These are phyloP conservation scores for Catotricha subobsoleta DNA, from an alignment of 2,888 invertebrate genomes.

Conservation along the genomic window DNA sequence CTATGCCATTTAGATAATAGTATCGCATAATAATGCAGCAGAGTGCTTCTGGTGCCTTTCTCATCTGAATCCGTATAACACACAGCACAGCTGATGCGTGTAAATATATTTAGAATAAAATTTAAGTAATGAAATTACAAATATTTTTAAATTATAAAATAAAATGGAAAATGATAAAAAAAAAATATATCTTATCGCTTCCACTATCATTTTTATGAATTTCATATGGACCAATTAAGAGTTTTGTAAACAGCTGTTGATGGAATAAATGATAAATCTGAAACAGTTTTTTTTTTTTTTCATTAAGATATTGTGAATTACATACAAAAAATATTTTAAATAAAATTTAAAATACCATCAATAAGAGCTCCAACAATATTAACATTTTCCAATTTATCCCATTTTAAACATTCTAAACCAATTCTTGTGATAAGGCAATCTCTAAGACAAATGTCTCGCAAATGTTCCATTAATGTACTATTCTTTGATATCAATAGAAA, in stretches of 20 bases:
- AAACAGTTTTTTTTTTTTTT: neutral
- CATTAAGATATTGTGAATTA: neutral
- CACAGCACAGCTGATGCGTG: no score
- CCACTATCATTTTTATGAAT: no score
- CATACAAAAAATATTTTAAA: neutral
- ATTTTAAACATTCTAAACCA: neutral
- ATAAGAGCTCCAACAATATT: neutral
- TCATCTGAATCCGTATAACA: no score
- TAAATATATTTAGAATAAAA: no score
- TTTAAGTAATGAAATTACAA: no score
- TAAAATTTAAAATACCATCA: neutral
- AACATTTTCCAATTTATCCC: neutral
- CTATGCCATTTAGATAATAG: no score
- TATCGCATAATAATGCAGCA: no score
- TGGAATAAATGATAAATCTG: constrained; percentile 4
- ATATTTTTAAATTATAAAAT: no score
- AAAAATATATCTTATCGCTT: no score
- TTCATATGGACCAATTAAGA: neutral
- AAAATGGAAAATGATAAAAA: no score
- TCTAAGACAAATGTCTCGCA: constrained; percentile 1
- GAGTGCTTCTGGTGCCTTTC: no score
- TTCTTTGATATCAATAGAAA: neutral
- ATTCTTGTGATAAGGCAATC: neutral
- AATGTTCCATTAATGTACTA: neutral
- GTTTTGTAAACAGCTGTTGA: constrained; percentile 1